Evolutionary conservation across 2,888 invertebrate species (phyloP), one percentile per base, ranked within the genome.

Genomic region (Drosophila borealis): DNA sequence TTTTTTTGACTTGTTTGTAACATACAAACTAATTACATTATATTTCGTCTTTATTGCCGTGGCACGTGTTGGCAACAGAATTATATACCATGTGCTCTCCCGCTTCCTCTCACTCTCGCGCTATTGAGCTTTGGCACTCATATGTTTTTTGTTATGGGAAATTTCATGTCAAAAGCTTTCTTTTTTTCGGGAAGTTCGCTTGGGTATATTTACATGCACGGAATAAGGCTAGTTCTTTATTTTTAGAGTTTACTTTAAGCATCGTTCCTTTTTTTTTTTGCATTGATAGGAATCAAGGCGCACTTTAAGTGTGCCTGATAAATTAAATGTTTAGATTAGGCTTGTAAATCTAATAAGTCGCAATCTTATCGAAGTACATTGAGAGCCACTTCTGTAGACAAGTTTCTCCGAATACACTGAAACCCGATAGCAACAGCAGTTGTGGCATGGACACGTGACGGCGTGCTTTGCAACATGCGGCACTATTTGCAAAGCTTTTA

Each of bases 121-220:
- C 39, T n/a, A 13, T 9, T 14, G 50, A 45, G 67, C 67, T 72
- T 50, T 51, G 17, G 13, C 14, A 6, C 19, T 44, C 87, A 81
- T 64, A 63, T 81, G 87, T 84, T 84, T 69, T 81, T 87, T 87
- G 84, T 87, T 81, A 74, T 84, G 84, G 87, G 81, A 81, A 84
- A 87, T 81, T 84, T 80, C 21, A 21, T 50, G 33, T 13, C 8
- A 50, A 78, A 70, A 86, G 83, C 80, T 85, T 42, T 53, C 8
- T 29, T 29, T 53, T 55, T 44, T 21, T n/a, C n/a, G 44, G 36
- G 11, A 36, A 21, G 41, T 59, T 59, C 42, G 33, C 9, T 14
- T 25, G 44, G 46, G 50, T 66, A 60, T 60, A 65, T 77, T 53
- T 53, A 54, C 34, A 21, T 14, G 14, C 6, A 4, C 4, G 9